These are phyloP conservation scores for Iguana delicatissima DNA, from an alignment of 2,797 vertebrate genomes.

Conservation along the genomic window DNA sequence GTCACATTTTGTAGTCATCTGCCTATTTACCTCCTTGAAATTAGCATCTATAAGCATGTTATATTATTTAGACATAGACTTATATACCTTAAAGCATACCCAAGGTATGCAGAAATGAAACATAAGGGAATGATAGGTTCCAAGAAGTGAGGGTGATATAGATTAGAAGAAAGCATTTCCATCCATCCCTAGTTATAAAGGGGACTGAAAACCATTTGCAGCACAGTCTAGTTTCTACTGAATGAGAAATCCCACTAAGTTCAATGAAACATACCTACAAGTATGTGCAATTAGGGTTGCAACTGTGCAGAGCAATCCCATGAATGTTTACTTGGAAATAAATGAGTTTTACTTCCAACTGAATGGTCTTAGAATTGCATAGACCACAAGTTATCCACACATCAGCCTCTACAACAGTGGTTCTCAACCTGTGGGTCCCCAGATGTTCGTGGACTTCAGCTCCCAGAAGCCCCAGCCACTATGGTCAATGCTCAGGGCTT, in stretches of 20 bases:
- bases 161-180: not conserved
- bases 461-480: too few relatives aligned
- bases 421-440: too few relatives aligned
- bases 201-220: not conserved
- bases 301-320: not conserved
- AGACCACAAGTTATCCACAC: not conserved
- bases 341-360: not conserved
- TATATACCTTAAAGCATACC: not conserved
- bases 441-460: too few relatives aligned
- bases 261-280: not conserved
- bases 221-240: not conserved
- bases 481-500: too few relatives aligned
- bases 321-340: not conserved
- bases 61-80: not conserved
- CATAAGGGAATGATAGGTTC: not conserved
- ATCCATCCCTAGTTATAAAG: not conserved
- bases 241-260: not conserved
- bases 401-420: not conserved
- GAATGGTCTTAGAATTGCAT: not conserved
- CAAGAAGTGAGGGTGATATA: not conserved
- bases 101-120: not conserved
- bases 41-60: not conserved
- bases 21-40: not conserved
- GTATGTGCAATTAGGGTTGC: not conserved
- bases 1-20: not conserved